These are phyloP conservation scores for Eriosoma lanigerum DNA, from an alignment of 1,140 invertebrate species.

Conservation along the genomic window DNA sequence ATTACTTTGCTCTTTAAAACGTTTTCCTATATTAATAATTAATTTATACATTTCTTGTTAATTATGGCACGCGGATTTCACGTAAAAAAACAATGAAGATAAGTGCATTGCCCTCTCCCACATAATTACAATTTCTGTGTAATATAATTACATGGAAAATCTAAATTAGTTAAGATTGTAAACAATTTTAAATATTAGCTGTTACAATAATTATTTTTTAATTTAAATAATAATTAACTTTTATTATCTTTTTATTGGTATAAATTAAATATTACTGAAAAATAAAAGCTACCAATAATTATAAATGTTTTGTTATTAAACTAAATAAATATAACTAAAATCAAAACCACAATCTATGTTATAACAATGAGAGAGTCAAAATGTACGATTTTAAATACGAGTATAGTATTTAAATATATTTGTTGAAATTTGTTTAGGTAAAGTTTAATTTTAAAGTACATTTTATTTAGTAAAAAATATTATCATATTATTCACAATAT, in stretches of 20 bases:
- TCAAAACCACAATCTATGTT: too few species aligned
- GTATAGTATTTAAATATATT: too few species aligned
- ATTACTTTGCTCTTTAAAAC: conserved; percentile 46
- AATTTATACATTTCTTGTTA: conserved; percentile 48
- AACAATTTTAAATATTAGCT: conserved; percentile 39
- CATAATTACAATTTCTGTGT: conserved; percentile 29
- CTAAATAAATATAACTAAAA: too few species aligned
- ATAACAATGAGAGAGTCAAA: too few species aligned
- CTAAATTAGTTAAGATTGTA: conserved; percentile 43
- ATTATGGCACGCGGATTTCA: conserved; percentile 45
- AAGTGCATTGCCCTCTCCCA: conserved; percentile 33
- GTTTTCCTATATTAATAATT: conserved; percentile 49
- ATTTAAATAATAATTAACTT: conserved; percentile 30
- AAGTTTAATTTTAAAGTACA: too few species aligned
- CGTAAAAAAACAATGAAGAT: conserved; percentile 44
- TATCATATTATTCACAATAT: too few species aligned
- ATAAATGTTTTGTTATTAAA: too few species aligned
- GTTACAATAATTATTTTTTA: conserved; percentile 31
- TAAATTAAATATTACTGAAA: neutral
- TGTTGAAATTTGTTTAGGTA: too few species aligned
- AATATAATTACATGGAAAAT: conserved; percentile 44
- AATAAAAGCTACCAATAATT: neutral
- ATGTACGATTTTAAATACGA: too few species aligned
- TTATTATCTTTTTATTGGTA: neutral
- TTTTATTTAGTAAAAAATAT: too few species aligned